Percentiles rank a stretch among this genome's conserved stretches.
These are phyloP conservation scores for Volucella inanis DNA, from an alignment of 2,888 invertebrate genomes.

Conservation along the genomic window DNA sequence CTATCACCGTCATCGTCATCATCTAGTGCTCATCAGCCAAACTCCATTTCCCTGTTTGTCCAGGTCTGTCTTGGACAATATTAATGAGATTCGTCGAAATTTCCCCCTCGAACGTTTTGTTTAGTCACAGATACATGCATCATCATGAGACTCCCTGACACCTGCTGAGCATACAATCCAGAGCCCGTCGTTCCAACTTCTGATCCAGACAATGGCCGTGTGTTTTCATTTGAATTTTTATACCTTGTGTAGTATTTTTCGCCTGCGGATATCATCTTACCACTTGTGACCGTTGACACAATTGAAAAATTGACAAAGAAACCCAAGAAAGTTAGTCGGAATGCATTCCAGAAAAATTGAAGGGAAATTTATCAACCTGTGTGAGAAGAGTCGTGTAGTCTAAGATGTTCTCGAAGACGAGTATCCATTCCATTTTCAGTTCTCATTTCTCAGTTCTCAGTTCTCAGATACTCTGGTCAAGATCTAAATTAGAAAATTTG, in stretches of 20 bases:
- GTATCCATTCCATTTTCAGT: background rate
- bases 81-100: constrained; percentile 62
- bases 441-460: background rate
- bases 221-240: constrained; percentile 60
- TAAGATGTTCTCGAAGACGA: constrained; percentile 43
- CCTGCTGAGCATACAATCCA: constrained; percentile 67
- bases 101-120: constrained; percentile 58
- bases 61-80: constrained; percentile 10
- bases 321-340: constrained; percentile 3
- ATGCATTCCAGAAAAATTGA: constrained; percentile 4
- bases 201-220: constrained; percentile 22
- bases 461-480: background rate
- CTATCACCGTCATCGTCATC: background rate
- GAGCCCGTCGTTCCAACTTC: background rate
- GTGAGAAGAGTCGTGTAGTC: constrained; percentile 6
- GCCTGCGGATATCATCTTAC: constrained; percentile 68
- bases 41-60: background rate
- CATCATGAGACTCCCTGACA: constrained; percentile 56
- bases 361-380: constrained; percentile 64
- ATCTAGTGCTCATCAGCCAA: constrained; percentile 45
- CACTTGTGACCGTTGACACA: constrained; percentile 67
- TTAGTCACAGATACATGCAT: constrained; percentile 49
- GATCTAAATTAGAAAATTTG: constrained; percentile 74
- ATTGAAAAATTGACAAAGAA: constrained; percentile 59
- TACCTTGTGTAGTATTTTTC: constrained; percentile 26